Evolutionary conservation across 2,797 vertebrate species (phyloP), one percentile per base, ranked within the genome.

Genomic region (Rhinogobio ventralis): DNA sequence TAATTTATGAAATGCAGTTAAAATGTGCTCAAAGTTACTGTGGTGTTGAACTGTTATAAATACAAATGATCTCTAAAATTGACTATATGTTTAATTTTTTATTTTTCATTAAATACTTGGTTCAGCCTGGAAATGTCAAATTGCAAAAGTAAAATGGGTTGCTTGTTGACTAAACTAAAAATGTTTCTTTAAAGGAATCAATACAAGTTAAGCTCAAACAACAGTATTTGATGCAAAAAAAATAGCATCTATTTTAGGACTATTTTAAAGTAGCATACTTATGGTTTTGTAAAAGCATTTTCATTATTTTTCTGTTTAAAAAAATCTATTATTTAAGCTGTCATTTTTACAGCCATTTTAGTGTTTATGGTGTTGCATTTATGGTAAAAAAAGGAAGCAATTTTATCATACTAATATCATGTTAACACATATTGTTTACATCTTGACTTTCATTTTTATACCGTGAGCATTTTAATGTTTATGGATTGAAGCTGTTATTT

Each of bases 1-100:
- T 51, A n/a, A 82, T 74, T 74, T 64, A 62, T 64, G 55, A 82
- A 66, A 74, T 64, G 81, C 81, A 51, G 45, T 64, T 82, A 6
- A 73, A 62, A 17, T 82, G 57, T 49, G 69, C 81, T 82, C 55
- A 82, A 64, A 28, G 69, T 82, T 45, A 74, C 81, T 51, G 80
- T 23, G 42, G 13, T 49, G 55, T 73, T 45, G 33, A 77, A 46
- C 69, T 82, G 69, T 82, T 45, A 6, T 15, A 45, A 33, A 36
- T 45, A n/a, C 17, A 71, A 73, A 30, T 39, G 13, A 36, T 73
- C 7, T 62, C 9, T 42, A 17, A 36, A 25, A 80, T 15, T 7
- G 7, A 14, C 36, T 14, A 10, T 10, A n/a, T 51, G 6, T 55
- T 69, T 69, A 3, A 33, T 53, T 23, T 19, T 55, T 10, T 23